Percentiles rank a stretch among this genome's conserved stretches.
Evolutionary conservation across 2,797 vertebrate species (phyloP).

Genomic region (Microtus agrestis): DNA sequence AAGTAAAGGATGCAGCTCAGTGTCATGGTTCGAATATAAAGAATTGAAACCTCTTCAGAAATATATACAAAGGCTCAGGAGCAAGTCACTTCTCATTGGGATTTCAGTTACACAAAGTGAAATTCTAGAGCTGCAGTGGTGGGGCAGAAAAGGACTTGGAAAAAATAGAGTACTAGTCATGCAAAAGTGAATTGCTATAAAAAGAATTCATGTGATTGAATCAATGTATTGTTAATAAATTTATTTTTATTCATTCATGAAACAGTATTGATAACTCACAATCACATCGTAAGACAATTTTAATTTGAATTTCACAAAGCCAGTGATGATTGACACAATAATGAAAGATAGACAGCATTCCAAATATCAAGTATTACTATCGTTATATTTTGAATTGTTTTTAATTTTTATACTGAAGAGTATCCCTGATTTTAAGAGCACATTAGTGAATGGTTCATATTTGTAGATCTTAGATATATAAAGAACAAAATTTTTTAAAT

Average conservation of each 20-base stretch:
- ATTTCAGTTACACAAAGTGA: conserved; percentile 40
- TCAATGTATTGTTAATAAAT: neutral
- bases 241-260: neutral
- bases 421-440: neutral
- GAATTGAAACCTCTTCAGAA: conserved; percentile 63
- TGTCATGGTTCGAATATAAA: conserved; percentile 65
- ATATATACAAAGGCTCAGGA: conserved; percentile 48
- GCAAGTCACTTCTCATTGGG: neutral
- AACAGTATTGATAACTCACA: neutral
- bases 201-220: neutral
- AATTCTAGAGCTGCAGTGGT: conserved; percentile 41
- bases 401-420: conserved; percentile 9
- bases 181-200: neutral
- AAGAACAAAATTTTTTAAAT: neutral
- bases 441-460: neutral
- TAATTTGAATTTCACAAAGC: neutral
- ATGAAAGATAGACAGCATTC: neutral
- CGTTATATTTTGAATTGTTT: neutral
- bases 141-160: neutral
- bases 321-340: neutral
- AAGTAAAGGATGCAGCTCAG: conserved; percentile 64
- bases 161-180: neutral
- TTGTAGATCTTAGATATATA: neutral
- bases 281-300: neutral
- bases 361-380: neutral